Evolutionary conservation across 1,140 invertebrate species (phyloP), one percentile per base, ranked within the genome.

Genomic region (Drosophila sturtevanti): DNA sequence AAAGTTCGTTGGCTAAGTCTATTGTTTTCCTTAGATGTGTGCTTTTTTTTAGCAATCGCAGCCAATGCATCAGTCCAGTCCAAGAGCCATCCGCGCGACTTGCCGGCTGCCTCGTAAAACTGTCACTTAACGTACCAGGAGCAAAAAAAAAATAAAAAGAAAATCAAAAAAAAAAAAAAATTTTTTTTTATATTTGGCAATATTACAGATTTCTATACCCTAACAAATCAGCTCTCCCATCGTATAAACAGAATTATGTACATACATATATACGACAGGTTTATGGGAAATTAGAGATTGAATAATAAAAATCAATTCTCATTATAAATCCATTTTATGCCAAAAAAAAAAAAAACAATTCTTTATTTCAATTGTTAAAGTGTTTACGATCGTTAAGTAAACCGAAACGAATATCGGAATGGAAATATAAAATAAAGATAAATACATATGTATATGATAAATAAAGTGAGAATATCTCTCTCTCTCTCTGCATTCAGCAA

Each of bases 91-190:
- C 6, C 18, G 41, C 34, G 65, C 66, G 34, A 68, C 56, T 37
- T 21, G 44, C 22, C 59, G 63, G 58, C 59, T 73, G 69, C 35
- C 71, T 77, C 60, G 44, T 73, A 64, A 64, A 84, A 68, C 65
- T 80, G 77, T 84, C 68, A 85, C 65, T 81, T 68, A 62, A 77
- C 52, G 59, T 76, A 60, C 68, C 67, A 60, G 68, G 59, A 73
- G 27, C 6, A 31, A 31, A 4, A 2, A 2, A 24, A 24, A 79
- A 79, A 69, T 65, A 52, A 38, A 34, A n/a, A 31, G 14, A 31
- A 14, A 52, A 24, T n/a, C 22, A 24, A 9, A n/a, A 27, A 54
- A n/a, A n/a, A n/a, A n/a, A 31, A 31, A 31, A 31, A 31, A 31
- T 31, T 31, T 4, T 31, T 31, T 31, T 31, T 11, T 56, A n/a